Evolutionary conservation across 2,113 vertebrate genomes (phyloP).

Genomic region (Noctilio leporinus): DNA sequence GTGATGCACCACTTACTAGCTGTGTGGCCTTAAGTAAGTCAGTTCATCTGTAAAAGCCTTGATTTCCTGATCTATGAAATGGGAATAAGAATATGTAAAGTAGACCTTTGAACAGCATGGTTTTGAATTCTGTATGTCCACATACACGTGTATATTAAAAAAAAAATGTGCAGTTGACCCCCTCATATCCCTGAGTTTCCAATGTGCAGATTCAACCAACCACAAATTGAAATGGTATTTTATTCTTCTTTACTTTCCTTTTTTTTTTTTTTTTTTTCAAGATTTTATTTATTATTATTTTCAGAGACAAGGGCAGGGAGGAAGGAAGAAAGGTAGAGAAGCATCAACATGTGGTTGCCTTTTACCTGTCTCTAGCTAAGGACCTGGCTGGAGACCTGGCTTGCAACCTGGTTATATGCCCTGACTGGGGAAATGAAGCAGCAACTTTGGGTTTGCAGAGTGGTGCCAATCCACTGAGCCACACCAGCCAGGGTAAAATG

Average conservation of each 20-base stretch:
- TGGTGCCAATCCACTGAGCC: too few species aligned
- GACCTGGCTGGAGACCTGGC: too few species aligned
- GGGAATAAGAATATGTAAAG: background rate
- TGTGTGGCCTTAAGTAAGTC: background rate
- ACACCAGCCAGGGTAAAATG: too few species aligned
- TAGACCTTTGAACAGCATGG: background rate
- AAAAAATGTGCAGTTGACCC: background rate
- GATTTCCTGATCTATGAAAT: background rate
- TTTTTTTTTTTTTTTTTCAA: too few species aligned
- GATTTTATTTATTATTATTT: too few species aligned
- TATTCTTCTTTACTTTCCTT: background rate
- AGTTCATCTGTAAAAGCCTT: background rate
- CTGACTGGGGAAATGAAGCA: too few species aligned
- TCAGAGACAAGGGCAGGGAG: too few species aligned
- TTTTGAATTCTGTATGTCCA: background rate
- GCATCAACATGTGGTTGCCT: too few species aligned
- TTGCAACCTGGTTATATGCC: too few species aligned
- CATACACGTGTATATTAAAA: background rate
- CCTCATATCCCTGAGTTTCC: background rate
- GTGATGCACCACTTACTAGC: background rate
- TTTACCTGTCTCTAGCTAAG: too few species aligned
- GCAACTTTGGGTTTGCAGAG: too few species aligned
- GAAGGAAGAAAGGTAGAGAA: too few species aligned
- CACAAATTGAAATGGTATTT: background rate
- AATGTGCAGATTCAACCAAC: background rate